Conservation (phyloP, 2,797 vertebrate genomes). For the Enteromius mattozi region DNA sequence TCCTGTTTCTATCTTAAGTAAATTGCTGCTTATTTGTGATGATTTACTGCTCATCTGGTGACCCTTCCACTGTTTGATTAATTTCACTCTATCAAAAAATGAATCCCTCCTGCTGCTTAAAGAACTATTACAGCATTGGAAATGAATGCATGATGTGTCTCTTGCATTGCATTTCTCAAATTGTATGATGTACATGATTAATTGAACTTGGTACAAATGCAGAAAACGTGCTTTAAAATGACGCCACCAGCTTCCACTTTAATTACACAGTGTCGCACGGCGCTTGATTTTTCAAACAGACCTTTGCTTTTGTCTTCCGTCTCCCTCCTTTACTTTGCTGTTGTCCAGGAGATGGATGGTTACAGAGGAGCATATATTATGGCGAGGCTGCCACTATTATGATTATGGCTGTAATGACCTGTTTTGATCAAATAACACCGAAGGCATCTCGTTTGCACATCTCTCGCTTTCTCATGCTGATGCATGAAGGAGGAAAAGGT, state of each 20-base stretch:
- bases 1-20: background rate
- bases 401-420: conserved; percentile 68
- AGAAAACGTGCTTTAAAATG: conserved; percentile 51
- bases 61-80: background rate
- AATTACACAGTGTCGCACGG: conserved; percentile 60
- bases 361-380: conserved; percentile 61
- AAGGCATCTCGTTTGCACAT: conserved; percentile 70
- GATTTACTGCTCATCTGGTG: background rate
- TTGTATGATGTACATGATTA: conserved; percentile 66
- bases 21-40: background rate
- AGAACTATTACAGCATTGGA: conserved; percentile 31
- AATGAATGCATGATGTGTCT: conserved; percentile 52
- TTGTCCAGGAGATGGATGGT: conserved; percentile 61
- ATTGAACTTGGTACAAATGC: conserved; percentile 58
- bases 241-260: conserved; percentile 64
- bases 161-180: conserved; percentile 59
- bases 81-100: conserved; percentile 37
- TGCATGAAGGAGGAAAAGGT: conserved; percentile 65
- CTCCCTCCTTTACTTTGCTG: conserved; percentile 53
- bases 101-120: conserved; percentile 35
- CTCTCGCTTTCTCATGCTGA: conserved; percentile 51
- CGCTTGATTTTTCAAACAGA: conserved; percentile 59
- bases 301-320: conserved; percentile 61
- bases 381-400: conserved; percentile 63
- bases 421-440: conserved; percentile 70